Evolutionary conservation across 1,140 invertebrate species (phyloP).

Genomic region (Bombus waltoni): DNA sequence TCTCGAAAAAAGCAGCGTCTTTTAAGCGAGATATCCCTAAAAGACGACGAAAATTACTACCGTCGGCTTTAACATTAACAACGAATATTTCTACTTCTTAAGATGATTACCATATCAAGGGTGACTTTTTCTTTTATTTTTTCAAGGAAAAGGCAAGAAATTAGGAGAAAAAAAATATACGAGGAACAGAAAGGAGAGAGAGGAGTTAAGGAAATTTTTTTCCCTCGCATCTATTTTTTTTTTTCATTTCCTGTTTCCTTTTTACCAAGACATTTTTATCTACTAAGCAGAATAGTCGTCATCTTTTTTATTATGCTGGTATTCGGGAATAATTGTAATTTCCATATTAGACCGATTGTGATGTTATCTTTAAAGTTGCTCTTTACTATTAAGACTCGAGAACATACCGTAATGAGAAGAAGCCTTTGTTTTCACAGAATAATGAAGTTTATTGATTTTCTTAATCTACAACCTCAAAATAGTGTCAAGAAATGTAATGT

Average conservation of each 20-base stretch:
- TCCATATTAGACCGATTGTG: neutral
- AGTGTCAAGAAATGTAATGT: neutral
- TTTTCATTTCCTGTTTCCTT: neutral
- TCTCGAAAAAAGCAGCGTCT: neutral
- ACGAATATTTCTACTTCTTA: conserved; percentile 19
- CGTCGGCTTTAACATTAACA: neutral
- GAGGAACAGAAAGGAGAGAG: neutral
- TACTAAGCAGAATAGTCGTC: neutral
- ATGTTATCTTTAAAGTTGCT: neutral
- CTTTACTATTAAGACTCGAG: neutral
- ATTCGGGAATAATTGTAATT: neutral
- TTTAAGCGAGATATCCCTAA: neutral
- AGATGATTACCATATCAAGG: conserved; percentile 7
- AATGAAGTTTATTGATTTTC: neutral
- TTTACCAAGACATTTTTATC: neutral
- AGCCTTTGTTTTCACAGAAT: neutral
- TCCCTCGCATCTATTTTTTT: too few species aligned
- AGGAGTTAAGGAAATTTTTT: neutral
- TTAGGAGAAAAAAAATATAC: neutral
- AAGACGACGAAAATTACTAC: neutral
- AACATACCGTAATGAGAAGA: neutral
- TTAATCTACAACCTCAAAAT: neutral
- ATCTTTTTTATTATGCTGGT: neutral
- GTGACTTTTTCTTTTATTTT: neutral
- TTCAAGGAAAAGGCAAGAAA: neutral